Evolutionary conservation across 2,888 invertebrate species (phyloP).

Genomic region (Temnothorax rugatulus): DNA sequence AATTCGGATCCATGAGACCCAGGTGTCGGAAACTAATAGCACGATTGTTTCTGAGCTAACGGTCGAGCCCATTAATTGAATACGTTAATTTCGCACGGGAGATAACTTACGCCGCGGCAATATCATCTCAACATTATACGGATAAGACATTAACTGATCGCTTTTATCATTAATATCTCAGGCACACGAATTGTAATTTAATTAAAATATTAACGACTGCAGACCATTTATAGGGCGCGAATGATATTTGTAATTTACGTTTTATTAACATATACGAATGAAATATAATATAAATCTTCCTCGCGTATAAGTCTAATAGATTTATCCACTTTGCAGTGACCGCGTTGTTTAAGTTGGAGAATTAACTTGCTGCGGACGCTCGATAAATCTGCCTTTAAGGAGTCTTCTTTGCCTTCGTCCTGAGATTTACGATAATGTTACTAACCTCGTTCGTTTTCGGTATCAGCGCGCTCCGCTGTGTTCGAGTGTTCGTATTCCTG

Average conservation of each 20-base stretch:
- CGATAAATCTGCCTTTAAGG: constrained; percentile 52
- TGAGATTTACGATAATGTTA: constrained; percentile 68
- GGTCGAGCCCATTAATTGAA: constrained; percentile 48
- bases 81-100: constrained; percentile 40
- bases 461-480: constrained; percentile 54
- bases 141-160: not conserved
- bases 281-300: not conserved
- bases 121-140: not conserved
- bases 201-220: not conserved
- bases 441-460: constrained; percentile 63
- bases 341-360: constrained; percentile 38
- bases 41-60: constrained; percentile 33
- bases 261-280: not conserved
- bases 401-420: constrained; percentile 33
- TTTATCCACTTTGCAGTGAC: constrained; percentile 18
- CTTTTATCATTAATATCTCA: not conserved
- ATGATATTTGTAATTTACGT: not conserved
- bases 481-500: constrained; percentile 33
- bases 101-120: not conserved
- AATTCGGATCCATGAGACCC: constrained; percentile 73
- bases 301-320: constrained; percentile 1
- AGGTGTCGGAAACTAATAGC: constrained; percentile 70
- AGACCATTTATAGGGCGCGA: not conserved
- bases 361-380: constrained; percentile 40
- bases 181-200: not conserved